phyloP scores from a whole-genome alignment of 2,113 vertebrate genomes.

The Solea senegalensis region DNA sequence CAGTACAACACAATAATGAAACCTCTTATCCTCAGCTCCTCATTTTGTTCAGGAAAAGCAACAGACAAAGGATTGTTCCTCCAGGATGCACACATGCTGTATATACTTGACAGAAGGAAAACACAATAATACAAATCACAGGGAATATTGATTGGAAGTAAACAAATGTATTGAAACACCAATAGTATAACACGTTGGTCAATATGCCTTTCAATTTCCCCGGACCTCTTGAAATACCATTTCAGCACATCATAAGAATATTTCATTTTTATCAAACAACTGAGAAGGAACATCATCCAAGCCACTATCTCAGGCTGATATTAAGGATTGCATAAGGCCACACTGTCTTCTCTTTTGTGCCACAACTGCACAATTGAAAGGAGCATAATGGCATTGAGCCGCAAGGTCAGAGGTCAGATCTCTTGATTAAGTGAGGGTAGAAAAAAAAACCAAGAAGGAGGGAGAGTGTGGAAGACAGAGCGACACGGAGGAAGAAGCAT shows the following conservation, averaged over 20 bases:
- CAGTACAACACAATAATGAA: not conserved
- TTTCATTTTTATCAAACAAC: not conserved
- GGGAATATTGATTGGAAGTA: too few species aligned
- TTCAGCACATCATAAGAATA: not conserved
- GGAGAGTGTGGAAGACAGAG: slow-evolving; percentile 22
- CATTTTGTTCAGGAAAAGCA: not conserved
- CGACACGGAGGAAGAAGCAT: slow-evolving; percentile 2
- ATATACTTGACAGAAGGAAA: not conserved
- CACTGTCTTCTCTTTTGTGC: slow-evolving; percentile 30
- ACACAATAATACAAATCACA: not conserved
- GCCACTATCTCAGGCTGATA: slow-evolving; percentile 12
- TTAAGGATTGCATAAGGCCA: slow-evolving; percentile 6
- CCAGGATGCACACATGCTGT: not conserved
- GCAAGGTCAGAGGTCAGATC: slow-evolving; percentile 64
- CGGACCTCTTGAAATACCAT: slow-evolving; percentile 14
- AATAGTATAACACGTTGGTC: not conserved
- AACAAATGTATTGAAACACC: not conserved
- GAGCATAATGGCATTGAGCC: slow-evolving; percentile 62
- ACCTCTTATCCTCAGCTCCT: not conserved
- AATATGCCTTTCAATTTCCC: slow-evolving; percentile 19
- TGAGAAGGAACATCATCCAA: slow-evolving; percentile 8
- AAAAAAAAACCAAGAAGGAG: slow-evolving; percentile 18
- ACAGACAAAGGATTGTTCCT: not conserved
- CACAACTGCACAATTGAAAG: slow-evolving; percentile 49
- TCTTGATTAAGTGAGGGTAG: slow-evolving; percentile 45